These are phyloP conservation scores for Orthosia cruda DNA, from an alignment of 2,888 invertebrate species.

Conservation along the genomic window DNA sequence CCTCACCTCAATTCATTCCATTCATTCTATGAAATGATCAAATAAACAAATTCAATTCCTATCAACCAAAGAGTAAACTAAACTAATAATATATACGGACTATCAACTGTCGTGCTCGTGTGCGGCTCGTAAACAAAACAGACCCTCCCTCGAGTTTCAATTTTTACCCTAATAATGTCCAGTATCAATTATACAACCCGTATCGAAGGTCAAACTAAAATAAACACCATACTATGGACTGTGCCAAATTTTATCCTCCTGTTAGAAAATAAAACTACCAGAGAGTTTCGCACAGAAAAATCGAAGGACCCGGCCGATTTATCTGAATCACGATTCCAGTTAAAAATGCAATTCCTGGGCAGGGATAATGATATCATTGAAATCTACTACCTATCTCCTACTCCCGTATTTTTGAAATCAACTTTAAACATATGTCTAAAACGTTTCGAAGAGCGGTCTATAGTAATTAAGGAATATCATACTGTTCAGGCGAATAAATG, in stretches of 20 bases:
- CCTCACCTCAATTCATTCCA: too few species aligned
- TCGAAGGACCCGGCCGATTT: conserved; percentile 75
- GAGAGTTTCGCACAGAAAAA: conserved; percentile 85
- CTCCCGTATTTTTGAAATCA: conserved; percentile 85
- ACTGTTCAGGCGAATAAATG: conserved; percentile 87
- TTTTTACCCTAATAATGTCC: conserved; percentile 47
- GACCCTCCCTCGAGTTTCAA: neutral
- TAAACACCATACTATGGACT: conserved; percentile 87
- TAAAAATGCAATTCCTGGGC: conserved; percentile 88
- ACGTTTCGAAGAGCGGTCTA: conserved; percentile 86
- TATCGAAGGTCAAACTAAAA: conserved; percentile 86
- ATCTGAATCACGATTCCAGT: conserved; percentile 80
- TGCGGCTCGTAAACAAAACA: neutral
- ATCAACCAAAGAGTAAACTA: too few species aligned
- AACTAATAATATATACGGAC: too few species aligned
- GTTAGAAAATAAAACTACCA: conserved; percentile 81
- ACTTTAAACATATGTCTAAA: conserved; percentile 85
- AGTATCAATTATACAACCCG: conserved; percentile 83
- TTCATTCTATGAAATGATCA: too few species aligned
- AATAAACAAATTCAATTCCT: too few species aligned
- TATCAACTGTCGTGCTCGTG: neutral
- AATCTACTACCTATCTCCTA: conserved; percentile 85
- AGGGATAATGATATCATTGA: conserved; percentile 87
- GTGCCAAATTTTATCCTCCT: conserved; percentile 83
- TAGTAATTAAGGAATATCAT: conserved; percentile 87